Evolutionary conservation across 2,797 vertebrate species (phyloP).

Genomic region (Paramormyrops hopkinsi): DNA sequence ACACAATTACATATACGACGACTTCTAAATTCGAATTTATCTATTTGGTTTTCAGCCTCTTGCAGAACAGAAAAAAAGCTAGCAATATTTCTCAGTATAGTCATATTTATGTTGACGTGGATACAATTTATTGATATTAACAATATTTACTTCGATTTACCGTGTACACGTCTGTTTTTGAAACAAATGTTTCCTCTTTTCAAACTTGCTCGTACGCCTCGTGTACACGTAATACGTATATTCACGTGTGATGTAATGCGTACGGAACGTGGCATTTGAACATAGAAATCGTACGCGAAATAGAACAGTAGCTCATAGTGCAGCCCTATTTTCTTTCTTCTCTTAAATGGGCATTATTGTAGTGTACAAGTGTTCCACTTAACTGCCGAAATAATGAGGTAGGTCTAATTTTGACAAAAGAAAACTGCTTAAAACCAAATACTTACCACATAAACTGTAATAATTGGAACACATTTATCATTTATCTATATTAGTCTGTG

Average conservation of each 20-base stretch:
- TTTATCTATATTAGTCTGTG: not conserved
- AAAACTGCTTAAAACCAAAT: not conserved
- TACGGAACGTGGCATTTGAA: conserved; percentile 1
- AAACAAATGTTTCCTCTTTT: conserved; percentile 65
- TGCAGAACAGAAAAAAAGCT: not conserved
- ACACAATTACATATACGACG: not conserved
- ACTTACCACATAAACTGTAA: not conserved
- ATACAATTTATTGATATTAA: conserved; percentile 61
- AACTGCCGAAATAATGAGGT: not conserved
- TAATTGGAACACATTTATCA: not conserved
- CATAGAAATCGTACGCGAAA: not conserved
- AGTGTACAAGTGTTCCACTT: not conserved
- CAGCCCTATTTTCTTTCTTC: not conserved
- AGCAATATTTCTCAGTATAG: conserved; percentile 37
- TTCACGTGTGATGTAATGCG: conserved; percentile 31
- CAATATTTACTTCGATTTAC: conserved; percentile 67
- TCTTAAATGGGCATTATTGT: not conserved
- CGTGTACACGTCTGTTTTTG: conserved; percentile 63
- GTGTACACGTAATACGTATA: conserved; percentile 38
- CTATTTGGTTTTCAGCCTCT: not conserved
- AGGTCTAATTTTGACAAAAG: not conserved
- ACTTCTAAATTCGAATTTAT: not conserved
- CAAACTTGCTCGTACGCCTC: conserved; percentile 51
- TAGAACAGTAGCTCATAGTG: not conserved
- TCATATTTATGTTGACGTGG: conserved; percentile 49